Percentiles rank a stretch among this genome's conserved stretches.
These are phyloP conservation scores for Scomber japonicus DNA, from an alignment of 2,113 vertebrate species.

Conservation along the genomic window DNA sequence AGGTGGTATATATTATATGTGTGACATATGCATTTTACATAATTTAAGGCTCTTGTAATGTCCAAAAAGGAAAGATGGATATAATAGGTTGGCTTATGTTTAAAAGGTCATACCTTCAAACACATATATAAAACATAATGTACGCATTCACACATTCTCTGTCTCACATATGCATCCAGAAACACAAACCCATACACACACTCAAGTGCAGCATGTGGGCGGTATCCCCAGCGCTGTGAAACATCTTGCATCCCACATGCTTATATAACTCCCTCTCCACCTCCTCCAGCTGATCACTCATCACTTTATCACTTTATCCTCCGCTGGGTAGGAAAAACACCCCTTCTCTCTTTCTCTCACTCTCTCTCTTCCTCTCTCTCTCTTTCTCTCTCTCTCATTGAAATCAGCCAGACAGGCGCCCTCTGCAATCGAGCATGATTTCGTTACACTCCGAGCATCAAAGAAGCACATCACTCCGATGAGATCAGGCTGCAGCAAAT, in stretches of 20 bases:
- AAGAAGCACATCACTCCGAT: conserved; percentile 45
- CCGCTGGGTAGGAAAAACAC: conserved; percentile 65
- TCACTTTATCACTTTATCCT: conserved; percentile 68
- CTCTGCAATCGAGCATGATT: conserved; percentile 57
- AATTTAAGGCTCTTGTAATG: not conserved
- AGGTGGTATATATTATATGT: too few species aligned
- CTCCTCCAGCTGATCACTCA: conserved; percentile 81
- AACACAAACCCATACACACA: conserved; percentile 43
- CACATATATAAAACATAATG: conserved; percentile 36
- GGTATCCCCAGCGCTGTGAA: conserved; percentile 73
- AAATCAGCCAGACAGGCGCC: conserved; percentile 47
- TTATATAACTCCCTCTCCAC: conserved; percentile 83
- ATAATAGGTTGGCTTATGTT: not conserved
- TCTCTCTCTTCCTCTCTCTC: conserved; percentile 11
- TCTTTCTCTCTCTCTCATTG: conserved; percentile 39
- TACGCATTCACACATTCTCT: conserved; percentile 58
- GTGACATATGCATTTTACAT: not conserved
- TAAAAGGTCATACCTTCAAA: not conserved
- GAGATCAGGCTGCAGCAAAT: conserved; percentile 43
- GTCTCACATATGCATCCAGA: conserved; percentile 66
- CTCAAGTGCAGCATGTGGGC: conserved; percentile 69
- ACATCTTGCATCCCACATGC: conserved; percentile 85
- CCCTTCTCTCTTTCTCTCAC: conserved; percentile 26
- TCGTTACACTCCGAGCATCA: conserved; percentile 52
- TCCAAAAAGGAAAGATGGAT: not conserved